Conservation (phyloP, 2,888 invertebrate species). For the Flabesymbios commensalis region DNA sequence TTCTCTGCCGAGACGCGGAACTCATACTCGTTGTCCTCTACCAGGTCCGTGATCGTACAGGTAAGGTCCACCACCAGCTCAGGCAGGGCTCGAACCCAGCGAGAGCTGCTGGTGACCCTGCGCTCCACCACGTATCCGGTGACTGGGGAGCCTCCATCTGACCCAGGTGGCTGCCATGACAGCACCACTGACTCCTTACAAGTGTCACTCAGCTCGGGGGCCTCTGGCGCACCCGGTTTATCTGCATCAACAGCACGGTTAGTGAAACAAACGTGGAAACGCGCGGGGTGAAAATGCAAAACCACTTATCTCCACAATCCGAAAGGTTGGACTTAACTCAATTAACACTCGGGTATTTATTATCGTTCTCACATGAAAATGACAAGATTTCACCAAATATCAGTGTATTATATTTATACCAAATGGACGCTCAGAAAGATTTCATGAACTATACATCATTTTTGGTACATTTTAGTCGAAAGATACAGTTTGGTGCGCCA, state of each 20-base stretch:
- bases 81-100: slow-evolving; percentile 45
- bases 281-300: no score
- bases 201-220: slow-evolving; percentile 23
- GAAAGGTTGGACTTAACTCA: no score
- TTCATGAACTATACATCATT: not conserved
- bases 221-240: slow-evolving; percentile 29
- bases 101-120: slow-evolving; percentile 11
- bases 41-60: slow-evolving; percentile 39
- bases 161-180: slow-evolving; percentile 12
- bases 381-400: no score
- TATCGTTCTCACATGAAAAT: no score
- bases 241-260: no score
- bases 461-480: not conserved
- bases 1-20: slow-evolving; percentile 41
- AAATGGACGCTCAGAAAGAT: not conserved
- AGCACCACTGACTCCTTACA: slow-evolving; percentile 20
- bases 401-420: not conserved
- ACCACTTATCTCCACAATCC: no score
- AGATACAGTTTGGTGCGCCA: no score
- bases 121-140: slow-evolving; percentile 22
- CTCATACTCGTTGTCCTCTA: slow-evolving; percentile 67
- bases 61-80: slow-evolving; percentile 9
- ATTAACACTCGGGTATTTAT: no score
- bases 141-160: slow-evolving; percentile 18
- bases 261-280: no score